Conservation (phyloP, 2,113 vertebrate genomes). For the Scalopus aquaticus region DNA sequence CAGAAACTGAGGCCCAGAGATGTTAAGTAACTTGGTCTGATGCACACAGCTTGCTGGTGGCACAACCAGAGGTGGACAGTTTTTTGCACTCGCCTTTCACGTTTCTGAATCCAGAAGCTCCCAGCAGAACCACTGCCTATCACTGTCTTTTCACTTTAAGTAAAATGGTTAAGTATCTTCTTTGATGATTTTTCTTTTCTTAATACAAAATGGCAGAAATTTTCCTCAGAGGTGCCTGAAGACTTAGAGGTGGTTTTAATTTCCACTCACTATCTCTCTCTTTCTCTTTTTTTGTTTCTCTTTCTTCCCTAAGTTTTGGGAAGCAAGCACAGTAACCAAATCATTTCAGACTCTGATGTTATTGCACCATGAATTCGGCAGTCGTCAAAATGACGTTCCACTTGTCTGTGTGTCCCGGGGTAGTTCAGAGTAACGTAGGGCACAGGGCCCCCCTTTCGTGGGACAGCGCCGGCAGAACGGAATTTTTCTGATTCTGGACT, state of each 20-base stretch:
- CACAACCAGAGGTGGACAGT: background rate
- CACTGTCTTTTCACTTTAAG: conserved; percentile 24
- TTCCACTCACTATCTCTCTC: background rate
- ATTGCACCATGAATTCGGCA: background rate
- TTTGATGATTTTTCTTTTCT: background rate
- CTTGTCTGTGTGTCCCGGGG: background rate
- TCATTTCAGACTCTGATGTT: background rate
- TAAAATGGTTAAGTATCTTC: conserved; percentile 1
- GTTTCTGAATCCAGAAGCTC: background rate
- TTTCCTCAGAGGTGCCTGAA: background rate
- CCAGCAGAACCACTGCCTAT: background rate
- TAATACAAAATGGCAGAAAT: conserved; percentile 20
- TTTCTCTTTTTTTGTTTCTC: background rate
- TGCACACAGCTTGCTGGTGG: background rate
- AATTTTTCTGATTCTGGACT: background rate
- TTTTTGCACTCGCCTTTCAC: background rate
- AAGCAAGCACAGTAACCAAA: background rate
- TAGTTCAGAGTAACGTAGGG: background rate
- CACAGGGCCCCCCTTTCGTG: background rate
- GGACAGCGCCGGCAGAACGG: background rate
- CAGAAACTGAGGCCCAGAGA: background rate
- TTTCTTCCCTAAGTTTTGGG: conserved; percentile 18
- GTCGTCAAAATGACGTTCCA: background rate
- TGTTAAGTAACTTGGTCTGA: background rate
- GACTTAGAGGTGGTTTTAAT: conserved; percentile 7